phyloP scores from a whole-genome alignment of 2,888 invertebrate species.

The Peribatodes rhomboidaria region DNA sequence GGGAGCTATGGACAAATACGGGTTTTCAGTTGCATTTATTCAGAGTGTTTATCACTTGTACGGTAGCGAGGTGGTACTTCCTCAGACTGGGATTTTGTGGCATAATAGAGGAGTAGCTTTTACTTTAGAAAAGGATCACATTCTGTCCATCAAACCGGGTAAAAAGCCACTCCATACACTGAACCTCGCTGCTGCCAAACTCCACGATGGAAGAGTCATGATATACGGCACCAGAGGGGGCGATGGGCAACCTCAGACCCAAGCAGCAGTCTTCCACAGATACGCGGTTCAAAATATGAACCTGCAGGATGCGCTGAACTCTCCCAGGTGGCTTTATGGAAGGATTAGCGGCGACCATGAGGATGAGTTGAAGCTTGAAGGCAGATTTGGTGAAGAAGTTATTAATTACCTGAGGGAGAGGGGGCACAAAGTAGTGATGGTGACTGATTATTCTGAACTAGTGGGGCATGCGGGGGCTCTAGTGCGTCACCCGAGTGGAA shows the following conservation, averaged over 20 bases:
- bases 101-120: slow-evolving; percentile 75
- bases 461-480: slow-evolving; percentile 75
- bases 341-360: slow-evolving; percentile 53
- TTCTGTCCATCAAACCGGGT: slow-evolving; percentile 69
- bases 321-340: slow-evolving; percentile 77
- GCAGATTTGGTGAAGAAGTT: slow-evolving; percentile 66
- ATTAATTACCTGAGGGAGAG: slow-evolving; percentile 65
- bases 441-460: slow-evolving; percentile 60
- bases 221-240: slow-evolving; percentile 78
- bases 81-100: slow-evolving; percentile 77
- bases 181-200: slow-evolving; percentile 73
- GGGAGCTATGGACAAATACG: slow-evolving; percentile 77
- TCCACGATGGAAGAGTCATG: slow-evolving; percentile 75
- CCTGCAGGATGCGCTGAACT: slow-evolving; percentile 66
- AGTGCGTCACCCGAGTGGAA: slow-evolving; percentile 70
- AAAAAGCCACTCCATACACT: slow-evolving; percentile 79
- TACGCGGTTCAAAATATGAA: slow-evolving; percentile 71
- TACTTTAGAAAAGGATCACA: slow-evolving; percentile 61
- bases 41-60: slow-evolving; percentile 74
- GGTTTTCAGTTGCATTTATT: slow-evolving; percentile 79
- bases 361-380: slow-evolving; percentile 65
- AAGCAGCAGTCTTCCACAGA: slow-evolving; percentile 78
- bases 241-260: slow-evolving; percentile 79
- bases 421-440: slow-evolving; percentile 66
- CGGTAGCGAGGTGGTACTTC: slow-evolving; percentile 75